These are phyloP conservation scores for Drosophila subsilvestris DNA, from an alignment of 2,888 invertebrate species.

Conservation along the genomic window DNA sequence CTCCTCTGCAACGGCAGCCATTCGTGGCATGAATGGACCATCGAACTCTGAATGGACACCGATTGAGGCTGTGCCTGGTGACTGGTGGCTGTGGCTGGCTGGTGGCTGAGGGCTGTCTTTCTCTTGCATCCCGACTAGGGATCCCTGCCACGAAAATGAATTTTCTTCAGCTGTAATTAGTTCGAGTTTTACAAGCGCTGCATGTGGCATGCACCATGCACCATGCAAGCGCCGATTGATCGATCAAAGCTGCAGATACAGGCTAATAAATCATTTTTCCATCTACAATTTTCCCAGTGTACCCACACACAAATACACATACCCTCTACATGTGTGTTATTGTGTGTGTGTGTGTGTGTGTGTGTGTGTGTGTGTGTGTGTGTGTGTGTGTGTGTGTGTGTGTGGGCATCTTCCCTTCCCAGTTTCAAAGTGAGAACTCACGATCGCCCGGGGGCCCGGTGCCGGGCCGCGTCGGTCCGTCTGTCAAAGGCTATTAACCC, in stretches of 20 bases:
- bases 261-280: conserved; percentile 73
- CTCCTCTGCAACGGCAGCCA: neutral
- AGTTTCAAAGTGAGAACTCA: conserved; percentile 73
- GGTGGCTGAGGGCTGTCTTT: neutral
- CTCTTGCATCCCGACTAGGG: conserved; percentile 1
- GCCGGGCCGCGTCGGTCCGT: conserved; percentile 17
- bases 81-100: neutral
- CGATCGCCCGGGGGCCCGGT: conserved; percentile 66
- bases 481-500: conserved; percentile 77
- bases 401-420: conserved; percentile 15
- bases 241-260: conserved; percentile 66
- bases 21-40: conserved; percentile 25
- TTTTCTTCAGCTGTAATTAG: conserved; percentile 61
- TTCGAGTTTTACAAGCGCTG: conserved; percentile 45
- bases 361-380: no score
- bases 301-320: no score
- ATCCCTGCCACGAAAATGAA: conserved; percentile 41
- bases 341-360: no score
- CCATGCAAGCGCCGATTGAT: conserved; percentile 73
- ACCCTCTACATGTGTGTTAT: no score
- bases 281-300: conserved; percentile 46
- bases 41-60: conserved; percentile 8
- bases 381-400: no score
- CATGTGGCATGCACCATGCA: conserved; percentile 50
- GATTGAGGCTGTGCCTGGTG: neutral